Evolutionary conservation across 1,140 invertebrate species (phyloP).

Genomic region (Mya arenaria): DNA sequence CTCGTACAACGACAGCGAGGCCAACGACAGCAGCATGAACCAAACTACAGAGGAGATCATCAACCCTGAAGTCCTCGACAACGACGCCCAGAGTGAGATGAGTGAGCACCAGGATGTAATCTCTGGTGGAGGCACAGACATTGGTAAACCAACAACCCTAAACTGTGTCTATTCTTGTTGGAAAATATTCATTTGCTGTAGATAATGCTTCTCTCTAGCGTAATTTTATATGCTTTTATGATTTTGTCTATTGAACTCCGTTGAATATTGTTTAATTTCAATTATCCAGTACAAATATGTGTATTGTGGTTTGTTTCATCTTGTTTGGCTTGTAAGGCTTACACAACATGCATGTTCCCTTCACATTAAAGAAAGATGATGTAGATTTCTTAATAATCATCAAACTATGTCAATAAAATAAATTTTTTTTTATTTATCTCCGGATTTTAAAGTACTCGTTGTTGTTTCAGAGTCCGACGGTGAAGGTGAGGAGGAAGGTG

Average conservation of each 20-base stretch:
- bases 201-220: neutral
- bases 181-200: neutral
- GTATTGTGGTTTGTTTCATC: neutral
- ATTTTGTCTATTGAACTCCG: neutral
- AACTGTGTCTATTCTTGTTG: neutral
- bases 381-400: too few relatives aligned
- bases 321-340: neutral
- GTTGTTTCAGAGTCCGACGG: too few relatives aligned
- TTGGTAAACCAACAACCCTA: conserved; percentile 11
- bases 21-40: conserved; percentile 38
- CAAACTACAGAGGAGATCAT: conserved; percentile 56
- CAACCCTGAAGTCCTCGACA: conserved; percentile 59
- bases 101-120: conserved; percentile 55
- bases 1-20: conserved; percentile 43
- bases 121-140: conserved; percentile 37
- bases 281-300: neutral
- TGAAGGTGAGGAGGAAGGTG: conserved; percentile 57
- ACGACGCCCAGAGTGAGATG: conserved; percentile 77
- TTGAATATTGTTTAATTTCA: neutral
- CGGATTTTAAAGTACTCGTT: too few relatives aligned
- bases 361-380: too few relatives aligned
- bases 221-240: neutral
- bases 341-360: too few relatives aligned
- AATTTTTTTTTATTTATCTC: too few relatives aligned
- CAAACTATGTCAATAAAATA: too few relatives aligned